Base-by-base conservation (phyloP, 2,113 vertebrate genomes). In the Apistogramma diplotaenia region DNA sequence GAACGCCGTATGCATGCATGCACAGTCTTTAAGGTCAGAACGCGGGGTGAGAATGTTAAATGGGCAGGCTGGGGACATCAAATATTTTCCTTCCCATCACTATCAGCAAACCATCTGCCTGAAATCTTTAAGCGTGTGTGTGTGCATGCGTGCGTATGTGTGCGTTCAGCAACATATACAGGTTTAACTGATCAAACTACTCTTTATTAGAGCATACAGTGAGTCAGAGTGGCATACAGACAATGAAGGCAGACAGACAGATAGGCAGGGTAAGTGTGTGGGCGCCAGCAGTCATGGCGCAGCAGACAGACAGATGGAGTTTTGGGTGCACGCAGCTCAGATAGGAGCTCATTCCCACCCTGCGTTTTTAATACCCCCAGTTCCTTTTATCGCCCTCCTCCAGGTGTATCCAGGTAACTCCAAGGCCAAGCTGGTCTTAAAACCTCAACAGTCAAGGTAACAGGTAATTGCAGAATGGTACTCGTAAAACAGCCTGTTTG, bases 381-480 rank as follows among this genome's bases (percentile, higher is more conserved):
- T 76, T 91, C 74, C 71, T 87, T 93, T 96, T 96, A 96, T 96
- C 91, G 76, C 93, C 91, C 84, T 86, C 79, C 86, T 93, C 90
- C 91, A 94, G 94, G 93, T 95, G 95, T 96, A 94, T 95, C 96
- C 91, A 96, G 95, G 96, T 95, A 95, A 96, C 95, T 93, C 91
- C 96, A 96, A 96, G 96, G 96, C 94, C 95, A 87, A 61, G 82
- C 59, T 19, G 93, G 93, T 93, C 90, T 95, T 96, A 95, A 97
- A 96, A 93, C 88, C 83, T 9, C 89, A 79, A 95, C 91, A 94
- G 94, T 95, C 95, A 96, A 96, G 95, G 96, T 95, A 96, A 96
- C 94, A 89, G 92, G 89, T 95, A 94, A 96, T 96, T 95, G 94
- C 90, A 35, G 89, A 89, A 87, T 49, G 51, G 76, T 67, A 81